phyloP scores from a whole-genome alignment of 2,113 vertebrate genomes.

The Apus apus region DNA sequence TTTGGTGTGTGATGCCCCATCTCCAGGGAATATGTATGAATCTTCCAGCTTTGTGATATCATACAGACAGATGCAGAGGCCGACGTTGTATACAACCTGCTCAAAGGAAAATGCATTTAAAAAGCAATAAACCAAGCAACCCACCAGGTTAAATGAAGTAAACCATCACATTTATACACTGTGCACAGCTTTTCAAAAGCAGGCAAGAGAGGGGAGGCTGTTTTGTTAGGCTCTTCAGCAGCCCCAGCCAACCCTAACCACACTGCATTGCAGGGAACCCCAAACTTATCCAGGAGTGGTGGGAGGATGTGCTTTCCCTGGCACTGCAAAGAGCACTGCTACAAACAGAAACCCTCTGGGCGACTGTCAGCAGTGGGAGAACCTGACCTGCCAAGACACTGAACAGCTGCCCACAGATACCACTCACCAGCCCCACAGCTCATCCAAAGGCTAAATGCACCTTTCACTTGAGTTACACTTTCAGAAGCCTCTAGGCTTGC shows the following conservation, averaged over 20 bases:
- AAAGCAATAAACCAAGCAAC: neutral
- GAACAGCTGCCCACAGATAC: neutral
- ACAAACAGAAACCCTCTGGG: neutral
- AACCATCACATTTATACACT: neutral
- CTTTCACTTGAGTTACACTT: neutral
- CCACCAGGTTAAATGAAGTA: neutral
- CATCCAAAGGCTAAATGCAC: neutral
- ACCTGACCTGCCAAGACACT: neutral
- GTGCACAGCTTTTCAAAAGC: neutral
- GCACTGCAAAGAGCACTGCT: neutral
- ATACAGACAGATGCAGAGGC: slow-evolving; percentile 93
- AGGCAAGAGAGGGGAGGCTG: neutral
- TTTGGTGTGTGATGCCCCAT: slow-evolving; percentile 96
- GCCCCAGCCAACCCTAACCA: neutral
- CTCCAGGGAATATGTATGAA: slow-evolving; percentile 95
- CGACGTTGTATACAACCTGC: slow-evolving; percentile 93
- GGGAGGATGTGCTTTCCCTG: neutral
- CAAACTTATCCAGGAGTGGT: neutral
- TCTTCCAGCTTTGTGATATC: slow-evolving; percentile 96
- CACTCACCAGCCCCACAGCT: neutral
- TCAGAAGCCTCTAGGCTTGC: neutral
- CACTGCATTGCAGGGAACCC: neutral
- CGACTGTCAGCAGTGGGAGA: rapidly evolving
- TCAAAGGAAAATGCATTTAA: neutral
- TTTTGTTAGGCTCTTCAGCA: neutral